A percentile compares a stretch with the other conserved stretches of the same genome.
These are phyloP conservation scores for Champsocephalus esox DNA, from an alignment of 2,797 vertebrate species.

Conservation along the genomic window DNA sequence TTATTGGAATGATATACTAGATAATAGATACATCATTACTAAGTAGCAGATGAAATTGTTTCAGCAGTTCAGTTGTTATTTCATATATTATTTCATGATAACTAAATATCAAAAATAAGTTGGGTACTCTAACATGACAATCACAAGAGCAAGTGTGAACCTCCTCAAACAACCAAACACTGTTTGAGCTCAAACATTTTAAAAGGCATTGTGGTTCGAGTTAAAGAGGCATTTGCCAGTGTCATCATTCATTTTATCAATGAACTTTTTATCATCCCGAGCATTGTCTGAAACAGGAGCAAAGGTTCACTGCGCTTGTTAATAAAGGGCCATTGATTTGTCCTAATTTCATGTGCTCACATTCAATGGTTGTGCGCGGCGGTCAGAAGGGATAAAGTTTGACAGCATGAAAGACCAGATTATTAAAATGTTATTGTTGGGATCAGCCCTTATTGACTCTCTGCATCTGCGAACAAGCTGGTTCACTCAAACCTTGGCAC, in stretches of 20 bases:
- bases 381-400: slow-evolving; percentile 28
- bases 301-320: slow-evolving; percentile 34
- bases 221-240: slow-evolving; percentile 31
- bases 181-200: slow-evolving; percentile 15
- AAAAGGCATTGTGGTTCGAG: neutral
- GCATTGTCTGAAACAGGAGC: neutral
- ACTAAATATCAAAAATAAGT: neutral
- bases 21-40: too few species aligned
- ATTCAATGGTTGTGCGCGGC: slow-evolving; percentile 23
- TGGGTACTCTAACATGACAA: neutral
- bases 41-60: too few species aligned
- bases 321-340: slow-evolving; percentile 47
- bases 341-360: slow-evolving; percentile 40
- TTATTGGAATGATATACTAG: too few species aligned
- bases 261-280: slow-evolving; percentile 21
- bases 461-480: slow-evolving; percentile 5
- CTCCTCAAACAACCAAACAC: neutral
- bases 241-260: slow-evolving; percentile 31
- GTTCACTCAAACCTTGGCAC: slow-evolving; percentile 13
- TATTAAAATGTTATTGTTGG: slow-evolving; percentile 45
- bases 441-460: slow-evolving; percentile 34
- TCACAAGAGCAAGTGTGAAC: slow-evolving; percentile 11
- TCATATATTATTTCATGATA: neutral
- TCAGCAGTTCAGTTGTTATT: too few species aligned
- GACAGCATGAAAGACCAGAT: slow-evolving; percentile 18